These are phyloP conservation scores for Drosophila kambysellisi DNA, from an alignment of 2,888 invertebrate genomes.

Conservation along the genomic window DNA sequence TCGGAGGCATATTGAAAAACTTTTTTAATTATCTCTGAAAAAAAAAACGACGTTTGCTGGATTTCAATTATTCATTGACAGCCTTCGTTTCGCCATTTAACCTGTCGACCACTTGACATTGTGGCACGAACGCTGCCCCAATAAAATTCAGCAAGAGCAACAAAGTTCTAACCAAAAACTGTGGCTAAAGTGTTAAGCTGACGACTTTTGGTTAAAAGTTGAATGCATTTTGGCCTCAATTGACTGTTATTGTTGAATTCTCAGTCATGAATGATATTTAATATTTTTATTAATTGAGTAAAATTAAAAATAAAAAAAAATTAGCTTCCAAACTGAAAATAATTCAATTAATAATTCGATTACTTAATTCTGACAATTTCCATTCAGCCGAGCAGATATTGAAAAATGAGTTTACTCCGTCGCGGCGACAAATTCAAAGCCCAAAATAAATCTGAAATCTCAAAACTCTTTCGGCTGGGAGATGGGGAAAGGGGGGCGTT, in stretches of 20 bases:
- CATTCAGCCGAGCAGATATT: conserved; percentile 24
- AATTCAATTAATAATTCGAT: conserved; percentile 16
- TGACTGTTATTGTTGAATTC: conserved; percentile 7
- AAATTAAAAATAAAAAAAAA: conserved; percentile 2
- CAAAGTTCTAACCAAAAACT: conserved; percentile 39
- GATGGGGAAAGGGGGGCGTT: background rate
- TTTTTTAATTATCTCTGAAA: conserved; percentile 71
- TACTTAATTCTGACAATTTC: conserved; percentile 25
- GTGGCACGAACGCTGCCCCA: conserved; percentile 11
- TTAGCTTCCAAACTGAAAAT: background rate
- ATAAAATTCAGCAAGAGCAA: background rate
- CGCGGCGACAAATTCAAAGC: conserved; percentile 51
- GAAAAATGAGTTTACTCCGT: conserved; percentile 40
- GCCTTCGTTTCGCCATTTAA: conserved; percentile 58
- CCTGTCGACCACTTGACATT: conserved; percentile 72
- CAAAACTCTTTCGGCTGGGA: conserved; percentile 45
- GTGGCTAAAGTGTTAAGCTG: conserved; percentile 36
- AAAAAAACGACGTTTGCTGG: conserved; percentile 38
- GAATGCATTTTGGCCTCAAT: conserved; percentile 19
- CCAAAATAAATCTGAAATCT: conserved; percentile 62
- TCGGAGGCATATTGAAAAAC: conserved; percentile 60
- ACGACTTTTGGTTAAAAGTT: conserved; percentile 22
- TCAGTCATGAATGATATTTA: conserved; percentile 13
- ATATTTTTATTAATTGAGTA: conserved; percentile 12
- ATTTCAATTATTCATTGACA: conserved; percentile 76